Conservation (phyloP, 2,113 vertebrate species). For the Heteronetta atricapilla region DNA sequence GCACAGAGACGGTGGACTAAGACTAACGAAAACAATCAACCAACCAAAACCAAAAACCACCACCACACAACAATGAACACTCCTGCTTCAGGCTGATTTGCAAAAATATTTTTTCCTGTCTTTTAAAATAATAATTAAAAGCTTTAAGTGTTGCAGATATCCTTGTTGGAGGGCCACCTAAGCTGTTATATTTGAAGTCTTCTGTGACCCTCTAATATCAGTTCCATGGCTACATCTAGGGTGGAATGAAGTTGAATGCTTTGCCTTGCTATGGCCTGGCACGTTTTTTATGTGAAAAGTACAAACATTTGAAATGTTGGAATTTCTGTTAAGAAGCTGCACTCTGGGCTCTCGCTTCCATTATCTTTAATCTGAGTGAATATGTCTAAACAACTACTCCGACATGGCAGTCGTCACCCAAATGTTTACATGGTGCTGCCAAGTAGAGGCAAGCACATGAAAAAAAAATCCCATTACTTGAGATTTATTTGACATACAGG, state of each 20-base stretch:
- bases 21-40: not conserved
- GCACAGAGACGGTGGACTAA: not conserved
- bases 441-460: not conserved
- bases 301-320: not conserved
- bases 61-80: not conserved
- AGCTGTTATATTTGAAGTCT: not conserved
- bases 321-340: not conserved
- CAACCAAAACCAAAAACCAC: not conserved
- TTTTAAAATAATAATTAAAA: not conserved
- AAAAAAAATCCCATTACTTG: not conserved
- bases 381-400: not conserved
- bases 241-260: not conserved
- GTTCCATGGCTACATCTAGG: not conserved
- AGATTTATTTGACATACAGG: not conserved
- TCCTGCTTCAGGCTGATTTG: not conserved
- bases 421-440: not conserved
- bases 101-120: not conserved
- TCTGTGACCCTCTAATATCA: not conserved
- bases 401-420: not conserved
- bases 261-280: not conserved
- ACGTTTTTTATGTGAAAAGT: not conserved
- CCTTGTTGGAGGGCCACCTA: not conserved
- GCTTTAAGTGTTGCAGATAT: not conserved
- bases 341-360: not conserved
- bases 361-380: not conserved